These are phyloP conservation scores for Drosophila mercatorum DNA, from an alignment of 2,888 invertebrate species.

Conservation along the genomic window DNA sequence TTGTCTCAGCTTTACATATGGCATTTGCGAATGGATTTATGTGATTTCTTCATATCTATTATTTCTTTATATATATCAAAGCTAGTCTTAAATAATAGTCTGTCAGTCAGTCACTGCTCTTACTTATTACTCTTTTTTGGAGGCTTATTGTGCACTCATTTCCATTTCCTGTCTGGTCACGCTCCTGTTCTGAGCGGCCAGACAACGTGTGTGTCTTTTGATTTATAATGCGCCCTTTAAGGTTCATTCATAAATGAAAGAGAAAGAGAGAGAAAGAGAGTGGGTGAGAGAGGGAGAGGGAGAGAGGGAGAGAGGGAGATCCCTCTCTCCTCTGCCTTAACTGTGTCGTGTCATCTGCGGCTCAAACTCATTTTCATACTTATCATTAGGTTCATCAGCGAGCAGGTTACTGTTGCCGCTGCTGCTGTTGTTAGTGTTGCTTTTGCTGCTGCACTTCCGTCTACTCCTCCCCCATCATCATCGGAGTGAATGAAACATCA, in stretches of 20 bases:
- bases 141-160: conserved; percentile 55
- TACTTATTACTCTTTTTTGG: neutral
- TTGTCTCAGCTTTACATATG: neutral
- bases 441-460: conserved; percentile 45
- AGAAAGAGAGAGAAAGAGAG: conserved; percentile 2
- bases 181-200: conserved; percentile 40
- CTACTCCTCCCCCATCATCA: conserved; percentile 8
- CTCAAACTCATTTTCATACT: conserved; percentile 77
- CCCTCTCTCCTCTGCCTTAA: conserved; percentile 3
- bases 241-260: conserved; percentile 75
- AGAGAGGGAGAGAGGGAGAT: conserved; percentile 15
- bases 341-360: conserved; percentile 70
- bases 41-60: neutral
- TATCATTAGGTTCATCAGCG: conserved; percentile 77
- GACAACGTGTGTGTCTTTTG: conserved; percentile 61
- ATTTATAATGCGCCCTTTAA: conserved; percentile 62
- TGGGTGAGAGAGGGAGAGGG: conserved; percentile 2
- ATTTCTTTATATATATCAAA: neutral
- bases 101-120: neutral
- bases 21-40: neutral
- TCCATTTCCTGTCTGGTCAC: conserved; percentile 74
- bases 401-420: conserved; percentile 37
- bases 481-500: conserved; percentile 55
- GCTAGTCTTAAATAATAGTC: neutral
- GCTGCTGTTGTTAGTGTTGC: conserved; percentile 20